Evolutionary conservation across 1,140 invertebrate species (phyloP), one percentile per base, ranked within the genome.

Genomic region (Drosophila lini): DNA sequence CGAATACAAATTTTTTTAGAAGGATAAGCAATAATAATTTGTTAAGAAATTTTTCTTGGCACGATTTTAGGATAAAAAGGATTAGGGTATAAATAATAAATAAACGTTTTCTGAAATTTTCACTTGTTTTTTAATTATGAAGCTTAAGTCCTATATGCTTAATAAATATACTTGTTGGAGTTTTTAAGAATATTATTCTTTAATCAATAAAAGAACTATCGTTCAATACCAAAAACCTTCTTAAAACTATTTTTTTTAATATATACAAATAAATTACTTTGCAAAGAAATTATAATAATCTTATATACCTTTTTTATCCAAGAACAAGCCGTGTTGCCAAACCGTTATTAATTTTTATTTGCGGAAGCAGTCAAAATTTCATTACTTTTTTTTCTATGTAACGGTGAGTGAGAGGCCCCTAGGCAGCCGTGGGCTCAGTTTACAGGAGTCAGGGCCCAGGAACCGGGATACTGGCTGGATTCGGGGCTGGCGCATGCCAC

Each of bases 351-450:
- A 55, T 55, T 55, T 55, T 22, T 25, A 55, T 55, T 55, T 6
- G 19, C 52, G 52, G 34, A 38, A 55, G 52, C 19, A 38, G 34
- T 5, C 15, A 38, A 55, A 55, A 55, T 38, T 55, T 15, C 52
- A 55, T 55, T 38, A n/a, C 10, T 53, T 25, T 41, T 25, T 25
- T 60, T 8, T 64, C 34, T 8, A 60, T 64, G 61, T 16, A 57
- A 10, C 9, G 36, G 34, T 32, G 19, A 55, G 34, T 10, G 32
- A 42, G 28, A 13, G n/a, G 38, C 22, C 42, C 40, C 28, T 53
- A 50, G 65, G 36, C 32, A 36, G 61, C 28, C 45, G 41, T 56
- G 40, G 42, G 55, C 62, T 74, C 53, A 31, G 60, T 7, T 62
- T 74, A 48, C 36, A 74, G 70, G 52, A 25, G 28, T 65, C 22